phyloP scores from a whole-genome alignment of 2,113 vertebrate genomes.

The Oreochromis niloticus region DNA sequence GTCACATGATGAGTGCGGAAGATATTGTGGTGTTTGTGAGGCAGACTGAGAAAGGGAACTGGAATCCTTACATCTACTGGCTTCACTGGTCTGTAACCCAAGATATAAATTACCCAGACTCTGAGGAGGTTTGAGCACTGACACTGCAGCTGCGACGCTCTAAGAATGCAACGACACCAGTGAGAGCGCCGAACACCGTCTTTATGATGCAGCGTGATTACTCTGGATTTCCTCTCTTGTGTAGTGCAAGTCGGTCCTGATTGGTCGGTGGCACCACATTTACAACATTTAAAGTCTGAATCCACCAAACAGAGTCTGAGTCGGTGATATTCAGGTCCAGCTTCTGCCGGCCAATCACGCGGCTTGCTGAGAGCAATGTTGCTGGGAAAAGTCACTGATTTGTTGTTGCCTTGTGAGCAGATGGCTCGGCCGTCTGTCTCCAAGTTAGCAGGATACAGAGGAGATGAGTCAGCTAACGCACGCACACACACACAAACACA shows the following conservation, averaged over 20 bases:
- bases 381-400: constrained; percentile 36
- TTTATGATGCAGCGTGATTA: neutral
- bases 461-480: constrained; percentile 49
- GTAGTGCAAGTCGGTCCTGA: neutral
- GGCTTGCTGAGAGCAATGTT: neutral
- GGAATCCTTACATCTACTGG: neutral
- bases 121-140: neutral
- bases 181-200: neutral
- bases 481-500: neutral
- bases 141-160: neutral
- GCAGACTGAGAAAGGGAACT: neutral
- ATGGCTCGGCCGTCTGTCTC: constrained; percentile 68
- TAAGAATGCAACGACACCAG: neutral
- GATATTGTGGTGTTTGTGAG: neutral
- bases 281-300: neutral
- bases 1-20: neutral
- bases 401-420: constrained; percentile 50
- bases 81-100: neutral
- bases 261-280: neutral
- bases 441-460: constrained; percentile 57
- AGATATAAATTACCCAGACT: neutral
- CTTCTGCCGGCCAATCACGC: neutral
- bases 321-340: neutral
- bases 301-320: neutral
- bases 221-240: neutral